Percentiles rank a stretch among this genome's conserved stretches.
phyloP scores from a whole-genome alignment of 2,888 invertebrate genomes.

The Biston betularia region DNA sequence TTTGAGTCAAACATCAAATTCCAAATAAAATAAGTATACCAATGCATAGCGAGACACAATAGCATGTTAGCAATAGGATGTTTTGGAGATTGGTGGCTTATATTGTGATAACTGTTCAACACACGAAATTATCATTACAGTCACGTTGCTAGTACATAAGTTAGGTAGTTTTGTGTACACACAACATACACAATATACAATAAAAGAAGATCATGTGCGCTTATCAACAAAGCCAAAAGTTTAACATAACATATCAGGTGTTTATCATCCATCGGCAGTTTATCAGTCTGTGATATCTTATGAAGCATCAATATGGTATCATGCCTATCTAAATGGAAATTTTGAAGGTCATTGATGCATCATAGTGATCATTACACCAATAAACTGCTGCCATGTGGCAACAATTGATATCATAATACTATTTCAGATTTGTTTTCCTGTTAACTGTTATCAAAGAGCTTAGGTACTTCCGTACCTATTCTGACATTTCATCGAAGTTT shows the following conservation, averaged over 20 bases:
- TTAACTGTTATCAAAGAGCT: not conserved
- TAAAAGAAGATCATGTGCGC: not conserved
- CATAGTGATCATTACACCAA: not conserved
- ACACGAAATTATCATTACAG: not conserved
- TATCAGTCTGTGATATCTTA: conserved; percentile 23
- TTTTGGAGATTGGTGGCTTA: not conserved
- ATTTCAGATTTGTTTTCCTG: not conserved
- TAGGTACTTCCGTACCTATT: not conserved
- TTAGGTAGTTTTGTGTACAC: not conserved
- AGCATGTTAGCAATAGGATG: no score
- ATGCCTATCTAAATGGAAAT: not conserved
- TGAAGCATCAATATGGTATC: conserved; percentile 4
- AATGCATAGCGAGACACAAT: no score
- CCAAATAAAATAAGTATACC: no score
- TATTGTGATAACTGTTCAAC: not conserved
- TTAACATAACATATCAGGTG: conserved; percentile 15
- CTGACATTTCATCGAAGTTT: not conserved
- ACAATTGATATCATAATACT: not conserved
- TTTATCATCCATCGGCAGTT: conserved; percentile 12
- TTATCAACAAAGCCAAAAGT: conserved; percentile 2
- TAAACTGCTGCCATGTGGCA: not conserved
- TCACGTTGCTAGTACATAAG: conserved; percentile 12
- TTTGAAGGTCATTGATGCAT: not conserved
- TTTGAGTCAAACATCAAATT: no score
- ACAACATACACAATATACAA: conserved; percentile 1